Percentiles rank a stretch among this genome's conserved stretches.
These are phyloP conservation scores for Nothura maculosa DNA, from an alignment of 2,797 vertebrate species.

Conservation along the genomic window DNA sequence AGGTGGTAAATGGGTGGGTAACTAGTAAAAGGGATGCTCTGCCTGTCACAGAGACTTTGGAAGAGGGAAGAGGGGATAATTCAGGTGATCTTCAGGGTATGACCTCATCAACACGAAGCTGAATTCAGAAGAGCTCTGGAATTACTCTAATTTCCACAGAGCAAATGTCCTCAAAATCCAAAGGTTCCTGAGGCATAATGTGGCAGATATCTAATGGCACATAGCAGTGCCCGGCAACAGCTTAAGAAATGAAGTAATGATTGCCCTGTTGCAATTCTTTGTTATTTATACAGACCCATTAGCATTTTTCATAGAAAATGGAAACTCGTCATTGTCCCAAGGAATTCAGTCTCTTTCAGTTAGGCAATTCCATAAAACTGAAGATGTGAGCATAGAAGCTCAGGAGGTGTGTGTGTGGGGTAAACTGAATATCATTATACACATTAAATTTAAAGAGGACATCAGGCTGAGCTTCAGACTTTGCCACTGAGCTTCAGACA, in stretches of 20 bases:
- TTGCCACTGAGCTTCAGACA: background rate
- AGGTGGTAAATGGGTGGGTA: no score
- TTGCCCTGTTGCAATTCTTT: background rate
- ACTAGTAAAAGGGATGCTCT: no score
- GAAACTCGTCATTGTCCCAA: background rate
- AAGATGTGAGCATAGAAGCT: background rate
- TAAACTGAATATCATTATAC: background rate
- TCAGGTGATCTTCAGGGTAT: no score
- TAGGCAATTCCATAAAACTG: background rate
- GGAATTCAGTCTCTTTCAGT: constrained; percentile 1
- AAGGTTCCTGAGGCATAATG: background rate
- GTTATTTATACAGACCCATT: constrained; percentile 20
- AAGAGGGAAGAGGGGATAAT: no score
- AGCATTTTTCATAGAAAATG: constrained; percentile 39
- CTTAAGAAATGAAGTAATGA: constrained; percentile 18
- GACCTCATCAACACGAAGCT: no score
- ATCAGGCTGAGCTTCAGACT: background rate
- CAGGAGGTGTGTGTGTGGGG: background rate
- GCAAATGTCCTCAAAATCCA: constrained; percentile 14
- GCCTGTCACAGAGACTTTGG: no score
- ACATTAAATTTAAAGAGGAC: background rate
- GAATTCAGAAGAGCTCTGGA: background rate
- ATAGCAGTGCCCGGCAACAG: constrained; percentile 23
- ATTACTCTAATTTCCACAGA: constrained; percentile 16
- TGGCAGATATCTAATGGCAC: constrained; percentile 12